Evolutionary conservation across 2,113 vertebrate genomes (phyloP), one percentile per base, ranked within the genome.

Genomic region (Falcunculus frontatus): DNA sequence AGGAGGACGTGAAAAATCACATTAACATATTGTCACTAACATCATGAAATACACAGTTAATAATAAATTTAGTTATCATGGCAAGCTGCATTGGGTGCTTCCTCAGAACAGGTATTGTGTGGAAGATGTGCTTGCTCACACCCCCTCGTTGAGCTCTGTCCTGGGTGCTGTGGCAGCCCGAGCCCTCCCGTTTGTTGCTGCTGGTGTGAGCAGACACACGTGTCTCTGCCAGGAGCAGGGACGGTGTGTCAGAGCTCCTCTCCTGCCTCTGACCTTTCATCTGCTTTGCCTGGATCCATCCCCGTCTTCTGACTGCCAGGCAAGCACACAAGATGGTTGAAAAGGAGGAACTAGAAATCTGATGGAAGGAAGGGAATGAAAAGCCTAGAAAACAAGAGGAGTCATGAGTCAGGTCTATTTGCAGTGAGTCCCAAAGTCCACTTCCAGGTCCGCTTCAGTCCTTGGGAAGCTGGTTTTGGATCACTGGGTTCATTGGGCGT

Each of bases 11-110:
- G 98, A 98, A 99, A 98, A 99, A 99, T 98, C 99, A 98, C 98
- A 98, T 98, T 99, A 99, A 98, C 99, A 99, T 99, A 99, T 99
- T 99, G 99, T 99, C 99, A 99, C 98, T 98, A 99, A 99, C 98
- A 98, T 99, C 99, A 99, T 99, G 98, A 98, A 99, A 99, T 99
- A 99, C 99, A 99, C 99, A 99, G 98, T 99, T 99, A 99, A 99
- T 99, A 98, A 98, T 98, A 98, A 98, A 99, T 99, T 99, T 98
- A 99, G 99, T 98, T 98, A 98, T 98, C 98, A 98, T 98, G 98
- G 98, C 98, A 98, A 98, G 98, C 95, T 94, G 98, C 96, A 98
- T 94, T 87, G 98, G 98, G 98, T 97, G 98, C 98, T 98, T 98
- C 98, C 98, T 98, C 98, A 97, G 98, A 97, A 97, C 96, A 98